Evolutionary conservation across 2,797 vertebrate genomes (phyloP), one percentile per base, ranked within the genome.

Genomic region (Sebastes diploproa): DNA sequence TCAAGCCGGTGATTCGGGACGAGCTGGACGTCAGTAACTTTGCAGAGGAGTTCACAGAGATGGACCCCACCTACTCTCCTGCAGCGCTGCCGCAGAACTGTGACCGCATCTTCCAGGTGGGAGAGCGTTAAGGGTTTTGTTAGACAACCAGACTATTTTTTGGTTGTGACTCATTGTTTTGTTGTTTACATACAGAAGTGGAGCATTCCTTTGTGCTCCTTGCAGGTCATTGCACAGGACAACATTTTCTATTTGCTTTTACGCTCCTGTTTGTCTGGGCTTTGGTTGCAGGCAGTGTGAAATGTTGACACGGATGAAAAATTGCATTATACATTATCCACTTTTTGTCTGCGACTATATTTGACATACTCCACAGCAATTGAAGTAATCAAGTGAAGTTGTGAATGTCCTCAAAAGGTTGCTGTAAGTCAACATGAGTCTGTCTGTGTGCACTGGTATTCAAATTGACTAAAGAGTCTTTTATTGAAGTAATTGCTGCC

Each of bases 11-110:
- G 78, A 99, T 99, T 80, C 96, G 98, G 72, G 97, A 99, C 32
- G 98, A 99, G 80, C 88, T 99, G 83, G 98, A 99, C n/a, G 98
- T 99, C 89, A 98, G 98, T 84, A 99, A 99, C 93, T 99, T 99
- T 91, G 97, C 98, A 0, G 98, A 99, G 2, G 98, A 99, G 89
- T 99, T 99, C 95, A 99, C 98, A 5, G 98, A 99, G 90, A 99
- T 99, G 98, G 98, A 99, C 88, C 98, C 98, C 1, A 98, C 98
- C 2, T 99, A 99, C 80, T 99, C 98, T 29, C 98, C 98, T 0
- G 98, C 98, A 7, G 98, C 98, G 9, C 95, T 98, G 80, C 98
- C 98, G 71, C 97, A 97, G 94, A 98, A 97, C 93, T 98, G 97
- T 8, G 98, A 98, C 93, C 96, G 96, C 85, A 97, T 99, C 93